Percentiles rank a stretch among this genome's conserved stretches.
Evolutionary conservation across 1,140 invertebrate genomes (phyloP).

Genomic region (Saccostrea glomerata): DNA sequence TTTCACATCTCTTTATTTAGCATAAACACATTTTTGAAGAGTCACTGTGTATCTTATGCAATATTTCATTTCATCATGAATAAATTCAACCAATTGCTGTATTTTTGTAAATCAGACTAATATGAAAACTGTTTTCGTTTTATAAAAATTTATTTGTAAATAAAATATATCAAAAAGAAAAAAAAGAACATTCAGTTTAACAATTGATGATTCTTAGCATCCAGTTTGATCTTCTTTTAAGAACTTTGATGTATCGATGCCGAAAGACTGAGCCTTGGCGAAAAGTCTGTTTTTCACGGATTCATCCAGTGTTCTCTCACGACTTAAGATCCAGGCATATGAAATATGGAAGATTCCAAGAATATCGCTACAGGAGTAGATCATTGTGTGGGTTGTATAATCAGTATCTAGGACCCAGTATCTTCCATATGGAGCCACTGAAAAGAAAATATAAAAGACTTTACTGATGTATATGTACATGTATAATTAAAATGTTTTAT

Average conservation of each 20-base stretch:
- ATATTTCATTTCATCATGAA: too few relatives aligned
- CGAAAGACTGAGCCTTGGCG: slow-evolving; percentile 44
- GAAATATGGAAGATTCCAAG: slow-evolving; percentile 55
- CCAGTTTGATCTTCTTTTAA: slow-evolving; percentile 50
- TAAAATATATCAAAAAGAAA: not conserved
- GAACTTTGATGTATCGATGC: slow-evolving; percentile 55
- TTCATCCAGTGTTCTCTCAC: slow-evolving; percentile 50
- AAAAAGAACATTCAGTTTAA: not conserved
- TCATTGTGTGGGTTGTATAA: slow-evolving; percentile 60
- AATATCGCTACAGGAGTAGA: slow-evolving; percentile 62
- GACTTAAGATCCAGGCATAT: slow-evolving; percentile 63
- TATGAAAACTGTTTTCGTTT: not conserved
- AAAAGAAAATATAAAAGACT: not conserved
- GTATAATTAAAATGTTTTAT: too few relatives aligned
- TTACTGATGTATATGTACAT: not conserved
- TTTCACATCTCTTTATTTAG: too few relatives aligned
- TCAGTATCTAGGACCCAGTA: slow-evolving; percentile 67
- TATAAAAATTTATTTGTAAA: slow-evolving; percentile 5
- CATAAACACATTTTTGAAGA: too few relatives aligned
- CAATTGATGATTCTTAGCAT: slow-evolving; percentile 24
- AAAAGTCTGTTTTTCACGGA: slow-evolving; percentile 46
- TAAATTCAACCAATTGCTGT: too few relatives aligned
- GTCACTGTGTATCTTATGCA: too few relatives aligned
- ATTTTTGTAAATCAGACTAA: not conserved
- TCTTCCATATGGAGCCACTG: slow-evolving; percentile 30